Evolutionary conservation across 2,888 invertebrate genomes (phyloP).

Genomic region (Mimumesa dahlbomi): DNA sequence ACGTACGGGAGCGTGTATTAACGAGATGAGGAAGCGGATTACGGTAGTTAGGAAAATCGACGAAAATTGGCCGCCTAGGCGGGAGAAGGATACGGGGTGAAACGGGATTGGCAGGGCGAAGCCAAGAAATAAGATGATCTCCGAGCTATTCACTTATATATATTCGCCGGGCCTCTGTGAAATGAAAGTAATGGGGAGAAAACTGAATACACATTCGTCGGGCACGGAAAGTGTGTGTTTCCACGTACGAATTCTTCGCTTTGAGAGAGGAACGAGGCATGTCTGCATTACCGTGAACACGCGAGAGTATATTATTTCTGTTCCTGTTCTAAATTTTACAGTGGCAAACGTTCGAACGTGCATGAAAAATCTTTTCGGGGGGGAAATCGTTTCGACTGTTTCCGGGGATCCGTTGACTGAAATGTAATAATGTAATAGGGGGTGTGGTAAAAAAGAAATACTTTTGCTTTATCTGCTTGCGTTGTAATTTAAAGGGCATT

Average conservation of each 20-base stretch:
- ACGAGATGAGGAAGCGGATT: slow-evolving; percentile 65
- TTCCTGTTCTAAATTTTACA: neutral
- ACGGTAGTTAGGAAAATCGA: slow-evolving; percentile 45
- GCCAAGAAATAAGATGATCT: slow-evolving; percentile 32
- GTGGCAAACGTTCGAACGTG: neutral
- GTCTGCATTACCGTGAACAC: neutral
- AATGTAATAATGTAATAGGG: too few species aligned
- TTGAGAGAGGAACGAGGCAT: neutral
- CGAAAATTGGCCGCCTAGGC: slow-evolving; percentile 29
- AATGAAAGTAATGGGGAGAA: slow-evolving; percentile 6
- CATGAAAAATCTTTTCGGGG: too few species aligned
- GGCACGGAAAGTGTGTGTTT: neutral
- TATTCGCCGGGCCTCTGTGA: neutral
- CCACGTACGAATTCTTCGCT: slow-evolving; percentile 1
- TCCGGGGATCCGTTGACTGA: too few species aligned
- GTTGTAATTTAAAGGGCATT: too few species aligned
- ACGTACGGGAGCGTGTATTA: slow-evolving; percentile 66
- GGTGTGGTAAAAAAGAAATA: too few species aligned
- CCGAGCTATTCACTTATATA: slow-evolving; percentile 25
- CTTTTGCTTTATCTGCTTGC: too few species aligned
- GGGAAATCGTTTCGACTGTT: too few species aligned
- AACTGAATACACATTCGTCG: slow-evolving; percentile 9
- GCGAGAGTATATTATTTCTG: neutral
- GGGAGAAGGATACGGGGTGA: slow-evolving; percentile 19
- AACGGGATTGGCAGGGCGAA: slow-evolving; percentile 18